Conservation (phyloP, 2,113 vertebrate genomes). For the Cygnus buccinator region DNA sequence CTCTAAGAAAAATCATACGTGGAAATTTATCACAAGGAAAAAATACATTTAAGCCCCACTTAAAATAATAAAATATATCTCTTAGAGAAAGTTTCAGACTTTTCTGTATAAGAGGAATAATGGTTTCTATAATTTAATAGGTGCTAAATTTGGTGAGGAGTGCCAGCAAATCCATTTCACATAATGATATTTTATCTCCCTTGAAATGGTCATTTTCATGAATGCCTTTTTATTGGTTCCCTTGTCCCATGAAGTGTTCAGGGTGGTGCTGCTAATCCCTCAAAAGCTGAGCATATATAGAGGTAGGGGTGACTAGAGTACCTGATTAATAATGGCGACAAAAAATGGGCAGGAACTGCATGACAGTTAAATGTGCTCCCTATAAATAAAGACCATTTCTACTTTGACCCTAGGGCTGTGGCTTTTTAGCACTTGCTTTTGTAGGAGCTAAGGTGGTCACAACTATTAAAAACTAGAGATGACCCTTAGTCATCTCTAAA, state of each 20-base stretch:
- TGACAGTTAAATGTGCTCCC: slow-evolving; percentile 60
- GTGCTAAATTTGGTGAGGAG: slow-evolving; percentile 66
- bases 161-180: slow-evolving; percentile 76
- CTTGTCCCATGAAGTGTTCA: slow-evolving; percentile 37
- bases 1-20: neutral
- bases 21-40: slow-evolving; percentile 25
- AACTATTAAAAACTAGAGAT: neutral
- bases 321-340: slow-evolving; percentile 35
- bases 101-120: slow-evolving; percentile 55
- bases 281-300: neutral
- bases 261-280: slow-evolving; percentile 22
- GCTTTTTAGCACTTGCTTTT: slow-evolving; percentile 43
- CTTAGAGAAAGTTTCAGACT: slow-evolving; percentile 64
- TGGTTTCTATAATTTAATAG: slow-evolving; percentile 71
- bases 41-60: slow-evolving; percentile 37
- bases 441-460: slow-evolving; percentile 40
- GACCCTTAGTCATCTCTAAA: neutral
- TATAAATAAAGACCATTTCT: slow-evolving; percentile 46
- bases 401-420: slow-evolving; percentile 46
- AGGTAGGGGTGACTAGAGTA: slow-evolving; percentile 2
- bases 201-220: slow-evolving; percentile 63
- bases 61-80: slow-evolving; percentile 70
- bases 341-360: slow-evolving; percentile 48
- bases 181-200: slow-evolving; percentile 72
- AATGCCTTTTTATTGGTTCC: slow-evolving; percentile 61